phyloP scores from a whole-genome alignment of 2,113 vertebrate genomes.

The Stigmatopora argus region DNA sequence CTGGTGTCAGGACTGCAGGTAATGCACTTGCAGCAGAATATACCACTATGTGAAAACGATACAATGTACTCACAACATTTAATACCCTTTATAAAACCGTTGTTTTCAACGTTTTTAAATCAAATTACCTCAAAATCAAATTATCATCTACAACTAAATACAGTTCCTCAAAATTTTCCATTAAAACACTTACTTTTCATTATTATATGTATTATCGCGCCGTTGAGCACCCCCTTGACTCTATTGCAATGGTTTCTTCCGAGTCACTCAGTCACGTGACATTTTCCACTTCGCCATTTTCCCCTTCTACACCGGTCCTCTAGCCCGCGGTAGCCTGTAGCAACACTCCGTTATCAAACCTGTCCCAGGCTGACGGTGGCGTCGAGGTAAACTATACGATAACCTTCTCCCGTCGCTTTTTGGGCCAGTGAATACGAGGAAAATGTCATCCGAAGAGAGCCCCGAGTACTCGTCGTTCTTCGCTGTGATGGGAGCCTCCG shows the following conservation, averaged over 20 bases:
- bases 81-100: background rate
- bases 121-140: fast-evolving
- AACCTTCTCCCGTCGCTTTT: slow-evolving; percentile 26
- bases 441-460: slow-evolving; percentile 63
- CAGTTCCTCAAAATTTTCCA: background rate
- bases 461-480: slow-evolving; percentile 93
- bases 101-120: fast-evolving
- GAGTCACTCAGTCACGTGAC: slow-evolving; percentile 66
- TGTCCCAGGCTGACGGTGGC: slow-evolving; percentile 24
- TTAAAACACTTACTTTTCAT: background rate
- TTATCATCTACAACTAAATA: fast-evolving
- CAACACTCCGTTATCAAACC: slow-evolving; percentile 15
- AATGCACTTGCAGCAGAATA: slow-evolving; percentile 60
- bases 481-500: slow-evolving; percentile 90
- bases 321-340: background rate
- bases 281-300: slow-evolving; percentile 77
- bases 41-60: slow-evolving; percentile 39
- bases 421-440: slow-evolving; percentile 43
- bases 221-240: slow-evolving; percentile 26
- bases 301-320: slow-evolving; percentile 61
- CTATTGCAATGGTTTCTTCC: slow-evolving; percentile 41
- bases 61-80: background rate
- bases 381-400: slow-evolving; percentile 15
- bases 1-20: slow-evolving; percentile 55
- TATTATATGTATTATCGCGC: background rate